These are phyloP conservation scores for Pantherophis guttatus DNA, from an alignment of 2,113 vertebrate species.

Conservation along the genomic window DNA sequence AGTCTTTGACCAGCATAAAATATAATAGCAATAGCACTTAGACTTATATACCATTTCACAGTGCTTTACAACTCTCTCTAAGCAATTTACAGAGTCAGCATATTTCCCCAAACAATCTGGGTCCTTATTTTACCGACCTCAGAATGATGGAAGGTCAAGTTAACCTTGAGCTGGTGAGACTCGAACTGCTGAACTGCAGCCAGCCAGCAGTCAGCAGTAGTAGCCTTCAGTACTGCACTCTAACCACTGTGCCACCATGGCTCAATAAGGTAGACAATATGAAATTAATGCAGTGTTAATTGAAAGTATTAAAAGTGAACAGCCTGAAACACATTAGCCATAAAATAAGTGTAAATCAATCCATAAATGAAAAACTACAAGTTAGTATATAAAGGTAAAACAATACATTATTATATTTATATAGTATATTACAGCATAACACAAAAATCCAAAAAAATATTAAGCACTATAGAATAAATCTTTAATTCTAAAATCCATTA, in stretches of 20 bases:
- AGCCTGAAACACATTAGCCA: not conserved
- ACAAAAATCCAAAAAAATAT: not conserved
- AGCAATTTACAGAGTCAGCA: too few species aligned
- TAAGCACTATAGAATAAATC: not conserved
- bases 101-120: too few species aligned
- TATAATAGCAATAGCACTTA: too few species aligned
- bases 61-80: too few species aligned
- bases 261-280: not conserved
- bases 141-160: too few species aligned
- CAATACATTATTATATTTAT: not conserved
- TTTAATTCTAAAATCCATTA: not conserved
- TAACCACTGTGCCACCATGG: too few species aligned
- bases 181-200: too few species aligned
- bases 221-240: too few species aligned
- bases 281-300: not conserved
- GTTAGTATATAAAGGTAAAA: not conserved
- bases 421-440: not conserved
- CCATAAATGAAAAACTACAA: not conserved
- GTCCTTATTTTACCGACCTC: too few species aligned
- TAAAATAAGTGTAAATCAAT: not conserved
- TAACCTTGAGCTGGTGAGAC: too few species aligned
- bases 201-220: too few species aligned
- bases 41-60: too few species aligned
- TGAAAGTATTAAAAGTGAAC: not conserved
- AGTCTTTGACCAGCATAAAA: not conserved